These are phyloP conservation scores for Ophiodon elongatus DNA, from an alignment of 2,113 vertebrate genomes.

Conservation along the genomic window DNA sequence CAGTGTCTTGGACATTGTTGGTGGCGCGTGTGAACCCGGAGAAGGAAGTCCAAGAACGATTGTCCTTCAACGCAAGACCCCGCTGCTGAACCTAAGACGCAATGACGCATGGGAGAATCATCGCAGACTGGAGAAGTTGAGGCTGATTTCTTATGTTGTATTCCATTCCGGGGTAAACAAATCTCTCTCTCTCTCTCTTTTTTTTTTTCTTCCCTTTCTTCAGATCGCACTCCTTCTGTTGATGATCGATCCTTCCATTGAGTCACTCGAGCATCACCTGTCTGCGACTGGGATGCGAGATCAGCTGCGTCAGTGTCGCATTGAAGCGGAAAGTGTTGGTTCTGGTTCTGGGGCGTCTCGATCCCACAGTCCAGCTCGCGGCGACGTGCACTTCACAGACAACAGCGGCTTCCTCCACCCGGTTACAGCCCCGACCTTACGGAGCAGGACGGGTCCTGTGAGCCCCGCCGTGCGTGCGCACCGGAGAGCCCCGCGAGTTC, in stretches of 20 bases:
- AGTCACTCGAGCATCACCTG: slow-evolving; percentile 66
- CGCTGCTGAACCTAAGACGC: slow-evolving; percentile 49
- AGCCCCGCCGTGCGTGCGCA: slow-evolving; percentile 15
- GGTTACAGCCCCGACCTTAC: background rate
- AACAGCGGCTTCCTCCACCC: background rate
- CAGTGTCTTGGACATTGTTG: slow-evolving; percentile 93
- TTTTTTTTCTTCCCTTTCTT: background rate
- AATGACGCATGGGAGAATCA: slow-evolving; percentile 64
- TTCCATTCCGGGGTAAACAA: slow-evolving; percentile 47
- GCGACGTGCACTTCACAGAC: background rate
- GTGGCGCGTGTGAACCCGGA: slow-evolving; percentile 44
- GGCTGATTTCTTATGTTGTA: slow-evolving; percentile 22
- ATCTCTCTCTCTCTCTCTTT: background rate
- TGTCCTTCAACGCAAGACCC: slow-evolving; percentile 47
- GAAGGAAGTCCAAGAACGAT: slow-evolving; percentile 44
- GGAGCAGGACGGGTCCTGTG: background rate
- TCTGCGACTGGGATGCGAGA: slow-evolving; percentile 49
- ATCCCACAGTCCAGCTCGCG: slow-evolving; percentile 13
- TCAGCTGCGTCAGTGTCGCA: slow-evolving; percentile 78
- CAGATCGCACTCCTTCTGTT: slow-evolving; percentile 1
- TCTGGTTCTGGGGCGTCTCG: slow-evolving; percentile 48
- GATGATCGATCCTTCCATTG: slow-evolving; percentile 23
- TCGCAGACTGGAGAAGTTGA: slow-evolving; percentile 51
- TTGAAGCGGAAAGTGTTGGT: slow-evolving; percentile 51
- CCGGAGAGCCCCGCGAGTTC: background rate